Evolutionary conservation across 2,888 invertebrate genomes (phyloP).

Genomic region (Oegoconia quadripuncta): DNA sequence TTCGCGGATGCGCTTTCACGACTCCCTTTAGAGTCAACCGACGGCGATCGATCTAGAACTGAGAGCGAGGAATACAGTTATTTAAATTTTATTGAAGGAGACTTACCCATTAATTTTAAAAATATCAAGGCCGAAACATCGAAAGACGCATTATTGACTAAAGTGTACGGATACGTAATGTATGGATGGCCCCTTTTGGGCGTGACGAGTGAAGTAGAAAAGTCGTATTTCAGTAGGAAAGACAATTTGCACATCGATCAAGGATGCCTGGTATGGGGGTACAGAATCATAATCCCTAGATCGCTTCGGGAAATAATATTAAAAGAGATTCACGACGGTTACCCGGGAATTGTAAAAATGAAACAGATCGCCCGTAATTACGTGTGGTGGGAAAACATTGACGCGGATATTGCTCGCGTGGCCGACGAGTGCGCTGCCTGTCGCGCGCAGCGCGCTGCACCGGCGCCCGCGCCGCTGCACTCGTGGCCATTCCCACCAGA

Average conservation of each 20-base stretch:
- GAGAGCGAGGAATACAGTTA: too few species aligned
- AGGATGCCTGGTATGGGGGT: conserved; percentile 1
- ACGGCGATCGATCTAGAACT: too few species aligned
- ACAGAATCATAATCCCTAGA: background rate
- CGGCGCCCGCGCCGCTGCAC: conserved; percentile 8
- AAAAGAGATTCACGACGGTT: background rate
- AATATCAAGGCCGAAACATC: too few species aligned
- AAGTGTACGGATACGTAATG: too few species aligned
- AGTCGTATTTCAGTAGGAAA: too few species aligned
- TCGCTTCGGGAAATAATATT: background rate
- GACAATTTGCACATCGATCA: conserved; percentile 2
- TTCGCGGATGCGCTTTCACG: too few species aligned
- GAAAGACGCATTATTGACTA: too few species aligned
- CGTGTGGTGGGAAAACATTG: conserved; percentile 10
- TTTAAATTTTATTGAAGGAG: too few species aligned
- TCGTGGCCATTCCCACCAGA: conserved; percentile 7
- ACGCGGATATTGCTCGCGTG: conserved; percentile 8
- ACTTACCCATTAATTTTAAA: too few species aligned
- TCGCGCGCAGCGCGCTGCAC: conserved; percentile 4
- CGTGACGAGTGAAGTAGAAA: too few species aligned
- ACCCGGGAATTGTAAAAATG: conserved; percentile 1
- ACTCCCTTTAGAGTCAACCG: too few species aligned
- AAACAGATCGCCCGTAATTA: conserved; percentile 4
- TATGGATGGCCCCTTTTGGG: too few species aligned
- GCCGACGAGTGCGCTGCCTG: conserved; percentile 5